These are phyloP conservation scores for Zapus hudsonius DNA, from an alignment of 2,113 vertebrate genomes.

Conservation along the genomic window DNA sequence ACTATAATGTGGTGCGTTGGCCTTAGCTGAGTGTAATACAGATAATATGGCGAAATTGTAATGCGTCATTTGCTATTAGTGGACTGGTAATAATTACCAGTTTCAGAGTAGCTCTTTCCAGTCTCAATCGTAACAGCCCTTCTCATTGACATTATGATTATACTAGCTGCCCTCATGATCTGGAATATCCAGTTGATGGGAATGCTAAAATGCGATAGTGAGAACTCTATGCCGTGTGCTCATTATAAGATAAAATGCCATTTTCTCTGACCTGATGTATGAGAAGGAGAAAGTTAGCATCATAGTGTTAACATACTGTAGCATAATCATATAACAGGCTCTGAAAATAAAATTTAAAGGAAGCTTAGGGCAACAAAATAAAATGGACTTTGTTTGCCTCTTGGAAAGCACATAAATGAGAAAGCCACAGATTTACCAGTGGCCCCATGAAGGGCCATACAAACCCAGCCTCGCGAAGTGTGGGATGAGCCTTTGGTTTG, in stretches of 20 bases:
- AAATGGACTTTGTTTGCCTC: slow-evolving; percentile 62
- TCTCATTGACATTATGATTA: slow-evolving; percentile 91
- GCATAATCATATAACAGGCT: slow-evolving; percentile 45
- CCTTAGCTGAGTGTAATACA: slow-evolving; percentile 86
- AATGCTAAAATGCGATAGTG: slow-evolving; percentile 84
- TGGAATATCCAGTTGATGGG: slow-evolving; percentile 88
- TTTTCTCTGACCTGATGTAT: slow-evolving; percentile 86
- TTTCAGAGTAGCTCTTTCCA: slow-evolving; percentile 89
- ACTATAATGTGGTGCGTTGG: slow-evolving; percentile 82
- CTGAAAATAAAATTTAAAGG: slow-evolving; percentile 64
- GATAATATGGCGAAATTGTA: slow-evolving; percentile 87
- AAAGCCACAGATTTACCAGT: slow-evolving; percentile 69
- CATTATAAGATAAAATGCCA: slow-evolving; percentile 86
- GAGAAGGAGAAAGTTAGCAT: slow-evolving; percentile 76
- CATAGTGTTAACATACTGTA: slow-evolving; percentile 72
- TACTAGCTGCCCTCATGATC: slow-evolving; percentile 87
- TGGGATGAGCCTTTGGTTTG: slow-evolving; percentile 25
- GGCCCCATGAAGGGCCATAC: background rate
- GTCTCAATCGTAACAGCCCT: slow-evolving; percentile 88
- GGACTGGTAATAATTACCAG: slow-evolving; percentile 91
- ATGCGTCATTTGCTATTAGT: slow-evolving; percentile 91
- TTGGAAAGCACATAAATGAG: slow-evolving; percentile 65
- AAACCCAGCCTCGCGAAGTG: slow-evolving; percentile 46
- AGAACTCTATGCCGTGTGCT: slow-evolving; percentile 84
- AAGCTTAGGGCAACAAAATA: slow-evolving; percentile 70